Evolutionary conservation across 2,113 vertebrate genomes (phyloP).

Genomic region (Bungarus multicinctus): DNA sequence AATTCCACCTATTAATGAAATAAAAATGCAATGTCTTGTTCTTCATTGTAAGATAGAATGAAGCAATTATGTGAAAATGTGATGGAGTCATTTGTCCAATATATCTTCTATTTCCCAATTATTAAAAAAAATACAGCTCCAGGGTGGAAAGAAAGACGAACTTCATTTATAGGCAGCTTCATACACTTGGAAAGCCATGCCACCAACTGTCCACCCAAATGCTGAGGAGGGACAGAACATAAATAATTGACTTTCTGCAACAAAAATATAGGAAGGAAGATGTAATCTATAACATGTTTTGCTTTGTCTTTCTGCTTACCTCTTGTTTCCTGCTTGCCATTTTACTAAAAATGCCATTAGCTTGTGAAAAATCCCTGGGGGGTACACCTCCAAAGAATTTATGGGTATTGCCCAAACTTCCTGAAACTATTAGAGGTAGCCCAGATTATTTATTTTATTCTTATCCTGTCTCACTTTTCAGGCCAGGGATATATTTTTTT

Average conservation of each 20-base stretch:
- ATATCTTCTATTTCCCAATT: neutral
- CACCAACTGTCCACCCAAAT: neutral
- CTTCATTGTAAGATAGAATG: neutral
- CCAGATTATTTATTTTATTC: neutral
- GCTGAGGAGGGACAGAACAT: neutral
- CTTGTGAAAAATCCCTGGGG: neutral
- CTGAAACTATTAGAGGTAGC: neutral
- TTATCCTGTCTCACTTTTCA: neutral
- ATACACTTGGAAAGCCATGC: no score
- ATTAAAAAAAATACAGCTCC: neutral
- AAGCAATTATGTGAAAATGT: neutral
- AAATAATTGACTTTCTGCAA: neutral
- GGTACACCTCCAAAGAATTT: neutral
- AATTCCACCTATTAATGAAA: neutral
- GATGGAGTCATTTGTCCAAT: neutral
- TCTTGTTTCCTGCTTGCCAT: neutral
- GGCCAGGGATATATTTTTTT: neutral
- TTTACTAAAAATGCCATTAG: neutral
- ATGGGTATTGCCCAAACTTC: neutral
- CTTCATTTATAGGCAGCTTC: neutral
- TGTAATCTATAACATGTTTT: neutral
- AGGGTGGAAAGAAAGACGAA: neutral
- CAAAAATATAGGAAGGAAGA: neutral
- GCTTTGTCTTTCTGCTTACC: neutral
- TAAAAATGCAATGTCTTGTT: neutral